A percentile compares a stretch with the other conserved stretches of the same genome.
These are phyloP conservation scores for Centropristis striata DNA, from an alignment of 2,113 vertebrate species.

Conservation along the genomic window DNA sequence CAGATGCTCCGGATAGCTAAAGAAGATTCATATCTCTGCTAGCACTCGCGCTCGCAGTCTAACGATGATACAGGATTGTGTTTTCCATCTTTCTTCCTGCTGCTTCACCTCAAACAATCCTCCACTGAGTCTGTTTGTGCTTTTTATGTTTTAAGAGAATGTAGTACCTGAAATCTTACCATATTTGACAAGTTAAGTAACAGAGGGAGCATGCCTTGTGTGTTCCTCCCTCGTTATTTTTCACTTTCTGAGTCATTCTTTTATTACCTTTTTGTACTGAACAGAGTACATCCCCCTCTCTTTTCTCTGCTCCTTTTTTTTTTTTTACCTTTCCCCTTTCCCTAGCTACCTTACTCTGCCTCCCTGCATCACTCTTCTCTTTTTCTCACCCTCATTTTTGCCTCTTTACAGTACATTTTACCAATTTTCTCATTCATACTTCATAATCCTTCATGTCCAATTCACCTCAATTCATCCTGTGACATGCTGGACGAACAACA, in stretches of 20 bases:
- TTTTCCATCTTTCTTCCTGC: neutral
- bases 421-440: neutral
- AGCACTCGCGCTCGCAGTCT: neutral
- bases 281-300: neutral
- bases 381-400: neutral
- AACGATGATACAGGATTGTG: neutral
- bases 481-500: neutral
- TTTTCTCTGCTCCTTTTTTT: neutral
- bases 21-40: conserved; percentile 24
- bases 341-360: neutral
- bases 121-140: neutral
- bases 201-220: neutral
- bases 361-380: neutral
- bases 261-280: neutral
- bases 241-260: conserved; percentile 2
- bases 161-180: neutral
- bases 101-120: neutral
- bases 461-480: neutral
- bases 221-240: neutral
- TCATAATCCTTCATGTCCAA: neutral
- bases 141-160: neutral
- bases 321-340: neutral
- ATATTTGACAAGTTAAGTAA: neutral
- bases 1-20: conserved; percentile 51
- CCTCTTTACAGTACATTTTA: neutral